Evolutionary conservation across 2,888 invertebrate species (phyloP).

Genomic region (Arge pagana): DNA sequence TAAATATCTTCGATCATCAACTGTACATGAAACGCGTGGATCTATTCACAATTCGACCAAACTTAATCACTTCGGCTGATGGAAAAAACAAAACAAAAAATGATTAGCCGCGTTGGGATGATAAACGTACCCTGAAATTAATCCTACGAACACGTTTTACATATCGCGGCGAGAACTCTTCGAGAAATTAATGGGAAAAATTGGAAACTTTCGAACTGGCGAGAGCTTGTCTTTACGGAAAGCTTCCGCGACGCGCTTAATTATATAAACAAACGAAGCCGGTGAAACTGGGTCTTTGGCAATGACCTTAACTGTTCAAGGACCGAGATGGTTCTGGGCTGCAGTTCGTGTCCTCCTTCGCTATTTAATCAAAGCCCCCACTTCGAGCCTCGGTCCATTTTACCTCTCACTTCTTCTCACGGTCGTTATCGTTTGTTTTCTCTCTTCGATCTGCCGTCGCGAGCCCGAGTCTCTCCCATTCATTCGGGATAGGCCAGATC

Average conservation of each 20-base stretch:
- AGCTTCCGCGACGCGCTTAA: no score
- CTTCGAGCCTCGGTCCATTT: constrained; percentile 55
- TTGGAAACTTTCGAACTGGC: no score
- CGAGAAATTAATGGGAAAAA: no score
- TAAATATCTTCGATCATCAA: neutral
- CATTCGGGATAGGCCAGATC: no score
- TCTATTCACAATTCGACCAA: constrained; percentile 1
- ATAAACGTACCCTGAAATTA: constrained; percentile 5
- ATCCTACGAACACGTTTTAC: constrained; percentile 8
- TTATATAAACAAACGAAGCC: constrained; percentile 34
- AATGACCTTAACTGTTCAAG: constrained; percentile 54
- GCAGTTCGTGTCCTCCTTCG: constrained; percentile 57
- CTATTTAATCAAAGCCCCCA: constrained; percentile 58
- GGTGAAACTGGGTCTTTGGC: constrained; percentile 32
- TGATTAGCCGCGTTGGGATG: neutral
- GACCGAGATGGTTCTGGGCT: constrained; percentile 56
- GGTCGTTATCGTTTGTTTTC: constrained; percentile 9
- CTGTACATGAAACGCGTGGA: no score
- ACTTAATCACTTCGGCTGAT: constrained; percentile 9
- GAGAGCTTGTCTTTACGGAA: no score
- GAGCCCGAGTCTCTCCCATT: no score
- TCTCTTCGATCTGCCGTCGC: constrained; percentile 9
- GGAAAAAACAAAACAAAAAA: neutral
- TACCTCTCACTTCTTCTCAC: constrained; percentile 45
- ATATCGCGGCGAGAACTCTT: no score